Conservation (phyloP, 2,113 vertebrate genomes). For the Periophthalmus modestus region DNA sequence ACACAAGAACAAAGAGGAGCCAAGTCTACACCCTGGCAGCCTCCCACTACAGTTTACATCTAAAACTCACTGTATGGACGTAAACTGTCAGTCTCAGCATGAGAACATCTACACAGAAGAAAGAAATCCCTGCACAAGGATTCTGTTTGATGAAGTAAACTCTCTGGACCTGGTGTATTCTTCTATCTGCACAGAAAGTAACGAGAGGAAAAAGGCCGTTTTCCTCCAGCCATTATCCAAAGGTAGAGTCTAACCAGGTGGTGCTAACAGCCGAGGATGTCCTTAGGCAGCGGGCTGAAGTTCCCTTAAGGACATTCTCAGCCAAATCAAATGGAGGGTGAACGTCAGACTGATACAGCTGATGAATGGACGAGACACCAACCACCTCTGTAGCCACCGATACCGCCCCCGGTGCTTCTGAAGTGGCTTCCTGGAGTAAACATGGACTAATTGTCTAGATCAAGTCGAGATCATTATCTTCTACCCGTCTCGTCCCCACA, state of each 20-base stretch:
- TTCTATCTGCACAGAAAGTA: too few relatives aligned
- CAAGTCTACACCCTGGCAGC: too few relatives aligned
- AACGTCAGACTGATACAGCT: constrained; percentile 21
- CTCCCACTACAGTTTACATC: too few relatives aligned
- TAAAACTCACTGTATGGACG: too few relatives aligned
- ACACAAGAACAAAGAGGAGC: too few relatives aligned
- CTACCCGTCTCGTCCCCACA: constrained; percentile 74
- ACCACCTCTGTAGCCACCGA: constrained; percentile 59
- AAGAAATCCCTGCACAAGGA: too few relatives aligned
- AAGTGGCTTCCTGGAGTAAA: constrained; percentile 87
- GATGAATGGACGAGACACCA: constrained; percentile 53
- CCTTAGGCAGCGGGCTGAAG: constrained; percentile 49
- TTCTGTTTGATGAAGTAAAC: too few relatives aligned
- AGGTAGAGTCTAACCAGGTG: neutral
- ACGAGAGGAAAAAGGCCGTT: too few relatives aligned
- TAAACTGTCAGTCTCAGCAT: too few relatives aligned
- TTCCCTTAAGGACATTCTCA: constrained; percentile 50
- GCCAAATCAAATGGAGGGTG: constrained; percentile 28
- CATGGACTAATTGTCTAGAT: constrained; percentile 90
- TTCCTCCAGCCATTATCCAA: neutral
- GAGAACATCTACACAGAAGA: too few relatives aligned
- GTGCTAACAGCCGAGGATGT: constrained; percentile 29
- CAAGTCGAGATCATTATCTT: constrained; percentile 84
- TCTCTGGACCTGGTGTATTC: too few relatives aligned
- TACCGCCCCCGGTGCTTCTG: constrained; percentile 71